Base-by-base conservation (phyloP, 2,888 invertebrate genomes). In the Thymelicus lineola region DNA sequence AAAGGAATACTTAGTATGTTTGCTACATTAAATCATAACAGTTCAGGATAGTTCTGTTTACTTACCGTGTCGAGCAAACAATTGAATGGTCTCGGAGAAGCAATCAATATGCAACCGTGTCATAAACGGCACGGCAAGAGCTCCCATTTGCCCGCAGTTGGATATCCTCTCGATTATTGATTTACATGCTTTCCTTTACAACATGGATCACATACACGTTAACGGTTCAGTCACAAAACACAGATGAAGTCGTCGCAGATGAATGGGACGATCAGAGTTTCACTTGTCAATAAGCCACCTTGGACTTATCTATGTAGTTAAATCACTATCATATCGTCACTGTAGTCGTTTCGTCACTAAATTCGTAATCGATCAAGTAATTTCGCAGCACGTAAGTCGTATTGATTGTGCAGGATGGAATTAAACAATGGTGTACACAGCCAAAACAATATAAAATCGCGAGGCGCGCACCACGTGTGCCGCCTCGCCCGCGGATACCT, bases 401-500 rank as follows among this genome's bases (percentile, higher is more conserved):
- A 91, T 92, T 86, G 90, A 93, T 92, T 89, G 80, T 81, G 82
- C 84, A 82, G 87, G 84, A 88, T 88, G 84, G 84, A 86, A 83
- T 90, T 82, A 85, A 90, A 90, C 89, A 90, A 90, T 86, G 86
- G 85, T 85, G 85, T 82, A 82, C 79, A 86, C 85, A 79, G 80
- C 73, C 86, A 91, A 88, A 90, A 93, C 89, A 92, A 91, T 89
- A 80, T 83, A 88, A 87, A 76, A 76, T 82, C 86, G 93, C 91
- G 91, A 92, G 91, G 93, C 93, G 90, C 82, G 91, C 93, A 89
- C 90, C 82, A 84, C 84, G 86, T 91, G 91, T 90, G 91, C 91
- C 92, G 92, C 93, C 91, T 90, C 92, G 91, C 92, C 91, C 90
- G 92, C 90, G 91, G 91, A 82, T 88, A 82, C 86, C 86, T 86